Evolutionary conservation across 2,797 vertebrate species (phyloP), one percentile per base, ranked within the genome.

Genomic region (Anolis apletophallus): DNA sequence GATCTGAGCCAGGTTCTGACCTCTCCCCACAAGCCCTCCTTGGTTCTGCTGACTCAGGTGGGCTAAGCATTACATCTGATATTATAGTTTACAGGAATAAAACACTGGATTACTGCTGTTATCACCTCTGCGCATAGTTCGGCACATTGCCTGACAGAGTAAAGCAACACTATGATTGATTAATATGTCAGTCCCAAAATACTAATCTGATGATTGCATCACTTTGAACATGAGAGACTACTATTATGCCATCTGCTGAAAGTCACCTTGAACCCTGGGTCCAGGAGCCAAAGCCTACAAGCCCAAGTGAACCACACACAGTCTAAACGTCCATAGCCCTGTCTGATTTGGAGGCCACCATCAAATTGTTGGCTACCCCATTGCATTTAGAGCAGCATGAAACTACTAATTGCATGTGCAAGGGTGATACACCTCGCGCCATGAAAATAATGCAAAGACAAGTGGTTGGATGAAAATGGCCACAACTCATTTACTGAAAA

Each of bases 161-260:
- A 80, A 87, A 82, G 55, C 73, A 57, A 81, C 19, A 67, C 67
- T 32, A 34, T 85, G 84, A 82, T 72, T 79, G 84, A 85, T 82
- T 78, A 73, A 80, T 40, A 40, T 64, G 67, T 72, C 11, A 29
- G 13, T 46, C 32, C 84, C 80, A 82, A 88, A 88, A 88, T 88
- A 85, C 77, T 78, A 73, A 74, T 29, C 72, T 88, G 87, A 80
- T 85, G 87, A 85, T 85, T 88, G 84, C 74, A 79, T 88, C 87
- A 88, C 57, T 82, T 46, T 87, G 86, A 64, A 78, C 73, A 82
- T 82, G 79, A 82, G 79, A 81, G 78, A 73, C 55, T 54, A 32
- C 78, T 82, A 29, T 85, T 55, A 50, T 54, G 61, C 67, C 29
- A 19, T 11, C 29, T 61, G 59, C 46, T 32, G 17, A 8, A 76